These are phyloP conservation scores for Scaptomyza cyrtandrae DNA, from an alignment of 2,888 invertebrate species.

Conservation along the genomic window DNA sequence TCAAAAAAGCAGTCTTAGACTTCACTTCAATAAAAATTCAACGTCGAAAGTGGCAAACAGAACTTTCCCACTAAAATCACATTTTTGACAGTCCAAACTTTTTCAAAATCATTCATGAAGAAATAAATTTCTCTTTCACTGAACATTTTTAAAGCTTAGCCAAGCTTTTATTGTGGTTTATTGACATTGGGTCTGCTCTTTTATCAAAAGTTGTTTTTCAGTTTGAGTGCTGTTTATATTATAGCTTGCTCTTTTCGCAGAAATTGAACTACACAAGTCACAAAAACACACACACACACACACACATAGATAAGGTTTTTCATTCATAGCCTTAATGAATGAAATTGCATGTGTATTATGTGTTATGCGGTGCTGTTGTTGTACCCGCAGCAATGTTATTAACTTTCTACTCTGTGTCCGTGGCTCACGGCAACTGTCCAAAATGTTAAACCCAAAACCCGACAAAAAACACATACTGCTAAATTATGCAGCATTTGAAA, in stretches of 20 bases:
- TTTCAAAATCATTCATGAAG: too few relatives aligned
- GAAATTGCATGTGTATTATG: constrained; percentile 38
- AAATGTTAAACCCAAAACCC: constrained; percentile 23
- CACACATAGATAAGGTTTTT: constrained; percentile 1
- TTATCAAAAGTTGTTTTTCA: not conserved
- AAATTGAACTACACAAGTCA: not conserved
- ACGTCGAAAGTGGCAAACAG: too few relatives aligned
- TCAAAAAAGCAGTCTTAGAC: too few relatives aligned
- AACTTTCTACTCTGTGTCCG: constrained; percentile 59
- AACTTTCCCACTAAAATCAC: too few relatives aligned
- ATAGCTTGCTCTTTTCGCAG: constrained; percentile 16
- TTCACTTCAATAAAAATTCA: too few relatives aligned
- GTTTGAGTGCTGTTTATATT: constrained; percentile 8
- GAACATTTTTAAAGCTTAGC: too few relatives aligned
- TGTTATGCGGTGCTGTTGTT: not conserved
- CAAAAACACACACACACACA: constrained; percentile 4
- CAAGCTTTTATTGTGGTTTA: not conserved
- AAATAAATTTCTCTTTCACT: too few relatives aligned
- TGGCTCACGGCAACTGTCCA: constrained; percentile 33
- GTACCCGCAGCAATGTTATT: constrained; percentile 60
- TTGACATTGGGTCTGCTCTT: not conserved
- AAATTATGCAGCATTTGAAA: constrained; percentile 78
- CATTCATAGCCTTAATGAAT: constrained; percentile 34
- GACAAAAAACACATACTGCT: constrained; percentile 55
- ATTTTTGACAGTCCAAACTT: too few relatives aligned